Percentiles rank a stretch among this genome's conserved stretches.
Conservation (phyloP, 2,113 vertebrate genomes). For the Corythaeola cristata region DNA sequence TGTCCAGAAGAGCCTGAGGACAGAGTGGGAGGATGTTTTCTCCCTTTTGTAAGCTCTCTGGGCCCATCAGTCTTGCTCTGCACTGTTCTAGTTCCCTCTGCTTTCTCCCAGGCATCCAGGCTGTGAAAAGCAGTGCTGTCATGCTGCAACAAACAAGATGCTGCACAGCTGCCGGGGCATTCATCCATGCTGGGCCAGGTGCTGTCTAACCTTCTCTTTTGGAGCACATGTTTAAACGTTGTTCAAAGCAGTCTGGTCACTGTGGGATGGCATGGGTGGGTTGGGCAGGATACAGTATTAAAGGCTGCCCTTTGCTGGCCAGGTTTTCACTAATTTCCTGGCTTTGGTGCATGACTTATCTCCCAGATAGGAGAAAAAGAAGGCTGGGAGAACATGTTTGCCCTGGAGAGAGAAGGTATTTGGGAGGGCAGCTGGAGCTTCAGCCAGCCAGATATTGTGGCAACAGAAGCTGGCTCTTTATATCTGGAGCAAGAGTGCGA, state of each 20-base stretch:
- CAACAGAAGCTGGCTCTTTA: background rate
- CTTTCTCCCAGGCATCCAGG: background rate
- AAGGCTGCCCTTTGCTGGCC: background rate
- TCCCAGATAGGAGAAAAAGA: background rate
- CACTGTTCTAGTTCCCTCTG: background rate
- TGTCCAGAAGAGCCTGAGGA: constrained; percentile 6
- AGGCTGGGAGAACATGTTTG: background rate
- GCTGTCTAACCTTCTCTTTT: background rate
- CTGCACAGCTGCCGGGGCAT: background rate
- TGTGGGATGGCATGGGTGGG: background rate
- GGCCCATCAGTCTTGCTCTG: background rate
- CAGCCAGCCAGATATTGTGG: background rate
- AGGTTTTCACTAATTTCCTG: background rate
- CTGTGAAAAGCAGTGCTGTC: background rate
- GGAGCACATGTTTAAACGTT: background rate
- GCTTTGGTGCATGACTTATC: background rate
- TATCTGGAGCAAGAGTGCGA: background rate
- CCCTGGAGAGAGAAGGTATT: background rate
- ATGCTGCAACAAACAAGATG: background rate
- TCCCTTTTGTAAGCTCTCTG: background rate
- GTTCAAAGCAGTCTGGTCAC: background rate
- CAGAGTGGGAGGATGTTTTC: background rate
- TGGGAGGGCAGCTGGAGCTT: background rate
- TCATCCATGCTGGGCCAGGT: background rate
- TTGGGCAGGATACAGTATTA: background rate